Conservation (phyloP, 64 coral and sea anemone species). For the Porites lutea region DNA sequence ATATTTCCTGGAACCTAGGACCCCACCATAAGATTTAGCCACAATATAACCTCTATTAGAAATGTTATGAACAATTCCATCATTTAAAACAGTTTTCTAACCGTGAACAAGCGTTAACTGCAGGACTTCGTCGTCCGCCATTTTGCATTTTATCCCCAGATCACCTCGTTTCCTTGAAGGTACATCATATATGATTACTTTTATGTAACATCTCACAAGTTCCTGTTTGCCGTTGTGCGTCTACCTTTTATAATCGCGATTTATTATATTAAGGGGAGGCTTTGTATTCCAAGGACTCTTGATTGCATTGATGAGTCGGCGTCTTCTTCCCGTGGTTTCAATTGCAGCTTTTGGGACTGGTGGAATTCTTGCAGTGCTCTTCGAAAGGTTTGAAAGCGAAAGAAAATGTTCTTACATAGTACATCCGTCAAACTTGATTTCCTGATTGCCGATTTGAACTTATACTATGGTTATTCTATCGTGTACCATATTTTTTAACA, state of each 20-base stretch:
- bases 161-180: neutral
- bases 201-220: neutral
- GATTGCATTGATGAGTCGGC: conserved; percentile 15
- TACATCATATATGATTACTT: neutral
- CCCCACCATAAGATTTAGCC: no score
- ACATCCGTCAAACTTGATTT: no score
- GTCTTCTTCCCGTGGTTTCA: conserved; percentile 30
- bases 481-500: no score
- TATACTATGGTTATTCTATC: no score
- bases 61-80: no score
- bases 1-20: conserved; percentile 15
- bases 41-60: no score
- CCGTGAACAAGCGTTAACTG: conserved; percentile 77
- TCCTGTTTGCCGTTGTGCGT: neutral
- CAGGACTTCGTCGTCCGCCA: conserved; percentile 73
- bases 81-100: conserved; percentile 1
- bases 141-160: conserved; percentile 45
- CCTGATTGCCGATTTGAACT: no score
- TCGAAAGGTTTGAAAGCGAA: conserved; percentile 43
- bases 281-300: neutral
- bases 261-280: neutral
- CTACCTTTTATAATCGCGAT: neutral
- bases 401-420: no score
- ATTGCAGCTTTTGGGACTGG: conserved; percentile 63
- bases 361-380: conserved; percentile 52